phyloP scores from a whole-genome alignment of 2,797 vertebrate genomes.

The Coregonus sp. region DNA sequence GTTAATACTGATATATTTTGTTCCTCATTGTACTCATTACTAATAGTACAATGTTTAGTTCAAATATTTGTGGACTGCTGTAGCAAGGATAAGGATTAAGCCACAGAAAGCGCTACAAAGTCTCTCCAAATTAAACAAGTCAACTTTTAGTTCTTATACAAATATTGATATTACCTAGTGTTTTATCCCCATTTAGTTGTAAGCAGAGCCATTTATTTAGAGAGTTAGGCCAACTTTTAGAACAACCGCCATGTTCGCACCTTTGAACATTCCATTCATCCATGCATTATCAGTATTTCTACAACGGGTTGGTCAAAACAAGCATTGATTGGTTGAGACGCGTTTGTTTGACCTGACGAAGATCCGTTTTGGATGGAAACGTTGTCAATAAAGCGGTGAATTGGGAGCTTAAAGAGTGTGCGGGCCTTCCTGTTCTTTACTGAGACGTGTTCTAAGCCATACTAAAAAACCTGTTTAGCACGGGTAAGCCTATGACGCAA shows the following conservation, averaged over 20 bases:
- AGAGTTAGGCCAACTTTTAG: conserved; percentile 5
- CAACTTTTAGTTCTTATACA: conserved; percentile 10
- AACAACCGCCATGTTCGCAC: not conserved
- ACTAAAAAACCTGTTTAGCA: no score
- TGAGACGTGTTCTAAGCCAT: no score
- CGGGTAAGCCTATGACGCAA: no score
- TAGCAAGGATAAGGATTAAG: not conserved
- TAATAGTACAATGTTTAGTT: not conserved
- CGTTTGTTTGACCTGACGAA: no score
- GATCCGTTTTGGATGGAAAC: no score
- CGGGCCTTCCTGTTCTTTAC: no score
- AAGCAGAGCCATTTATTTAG: conserved; percentile 1
- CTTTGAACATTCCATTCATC: no score
- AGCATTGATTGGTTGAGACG: no score
- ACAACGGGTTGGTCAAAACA: no score
- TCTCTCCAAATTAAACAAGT: not conserved
- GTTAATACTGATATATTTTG: not conserved
- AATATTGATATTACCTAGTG: not conserved
- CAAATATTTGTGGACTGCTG: not conserved
- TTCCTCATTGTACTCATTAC: not conserved
- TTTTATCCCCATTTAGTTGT: conserved; percentile 35
- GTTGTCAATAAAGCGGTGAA: no score
- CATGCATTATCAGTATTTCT: no score
- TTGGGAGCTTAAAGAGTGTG: no score
- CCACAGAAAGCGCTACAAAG: not conserved